phyloP scores from a whole-genome alignment of 2,888 invertebrate genomes.

The Malthinus seriepunctatus region DNA sequence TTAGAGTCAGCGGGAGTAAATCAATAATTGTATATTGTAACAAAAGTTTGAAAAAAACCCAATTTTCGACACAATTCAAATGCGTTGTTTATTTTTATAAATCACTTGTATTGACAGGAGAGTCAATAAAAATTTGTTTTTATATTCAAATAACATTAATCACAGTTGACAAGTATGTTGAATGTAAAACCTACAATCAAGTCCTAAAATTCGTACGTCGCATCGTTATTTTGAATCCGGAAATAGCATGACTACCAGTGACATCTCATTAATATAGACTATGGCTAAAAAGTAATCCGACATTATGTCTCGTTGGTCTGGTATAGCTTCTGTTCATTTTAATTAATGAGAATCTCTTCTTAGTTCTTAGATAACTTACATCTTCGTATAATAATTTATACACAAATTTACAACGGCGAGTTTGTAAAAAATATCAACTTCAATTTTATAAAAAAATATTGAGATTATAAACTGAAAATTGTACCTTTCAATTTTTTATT shows the following conservation, averaged over 20 bases:
- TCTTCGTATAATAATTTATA: neutral
- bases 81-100: too few species aligned
- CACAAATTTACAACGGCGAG: neutral
- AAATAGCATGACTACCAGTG: conserved; percentile 20
- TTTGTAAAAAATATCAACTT: too few species aligned
- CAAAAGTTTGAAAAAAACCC: too few species aligned
- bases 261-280: conserved; percentile 25
- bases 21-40: too few species aligned
- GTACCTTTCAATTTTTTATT: conserved; percentile 5
- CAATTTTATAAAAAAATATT: too few species aligned
- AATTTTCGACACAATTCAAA: too few species aligned
- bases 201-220: conserved; percentile 14
- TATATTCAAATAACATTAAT: conserved; percentile 1
- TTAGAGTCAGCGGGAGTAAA: too few species aligned
- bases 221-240: conserved; percentile 17
- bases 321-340: conserved; percentile 10
- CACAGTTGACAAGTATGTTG: conserved; percentile 15
- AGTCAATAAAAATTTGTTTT: too few species aligned
- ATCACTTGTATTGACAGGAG: too few species aligned
- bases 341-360: conserved; percentile 17
- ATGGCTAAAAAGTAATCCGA: conserved; percentile 20
- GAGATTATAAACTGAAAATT: neutral
- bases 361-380: conserved; percentile 5
- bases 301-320: conserved; percentile 15
- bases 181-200: conserved; percentile 19